Evolutionary conservation across 1,140 invertebrate species (phyloP), one percentile per base, ranked within the genome.

Genomic region (Schlechtendalia chinensis): DNA sequence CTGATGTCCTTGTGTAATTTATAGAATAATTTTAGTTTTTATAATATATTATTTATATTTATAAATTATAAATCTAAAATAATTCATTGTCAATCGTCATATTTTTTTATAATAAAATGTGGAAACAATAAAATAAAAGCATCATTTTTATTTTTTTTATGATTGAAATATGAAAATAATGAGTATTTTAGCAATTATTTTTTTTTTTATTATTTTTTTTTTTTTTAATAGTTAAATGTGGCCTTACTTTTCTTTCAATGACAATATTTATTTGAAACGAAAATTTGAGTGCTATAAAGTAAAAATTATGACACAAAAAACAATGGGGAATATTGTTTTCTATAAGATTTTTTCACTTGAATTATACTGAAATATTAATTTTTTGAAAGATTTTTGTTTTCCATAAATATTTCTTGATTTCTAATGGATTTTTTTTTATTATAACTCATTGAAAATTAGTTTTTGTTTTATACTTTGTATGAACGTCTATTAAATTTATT

Each of bases 311-410:
- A 65, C 27, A 39, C 12, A 3, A 8, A 5, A 39, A 65, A 65
- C 61, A 65, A 65, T 65, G 19, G 12, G 10, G 19, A 39, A 65
- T 65, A 39, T 4, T 65, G 29, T 65, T 22, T 45, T 65, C 10
- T 65, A 65, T 65, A 14, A 1, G n/a, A 10, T 65, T 39, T 65
- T 45, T 39, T 45, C 4, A 0, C 63, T 65, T 22, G 32, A 24
- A 65, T 65, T 45, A 5, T 39, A 65, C 63, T 39, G 19, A 65
- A 65, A 65, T 65, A 65, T 65, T 65, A 65, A 45, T 65, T 12
- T 4, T 39, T 39, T 39, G 19, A n/a, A 45, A n/a, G 19, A 10
- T n/a, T n/a, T 65, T 65, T 65, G 11, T 65, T 65, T 65, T 39
- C 29, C 19, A 39, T 65, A 39, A 45, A 63, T 63, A 63, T 32